These are phyloP conservation scores for Agriopis marginaria DNA, from an alignment of 2,888 invertebrate genomes.

Conservation along the genomic window DNA sequence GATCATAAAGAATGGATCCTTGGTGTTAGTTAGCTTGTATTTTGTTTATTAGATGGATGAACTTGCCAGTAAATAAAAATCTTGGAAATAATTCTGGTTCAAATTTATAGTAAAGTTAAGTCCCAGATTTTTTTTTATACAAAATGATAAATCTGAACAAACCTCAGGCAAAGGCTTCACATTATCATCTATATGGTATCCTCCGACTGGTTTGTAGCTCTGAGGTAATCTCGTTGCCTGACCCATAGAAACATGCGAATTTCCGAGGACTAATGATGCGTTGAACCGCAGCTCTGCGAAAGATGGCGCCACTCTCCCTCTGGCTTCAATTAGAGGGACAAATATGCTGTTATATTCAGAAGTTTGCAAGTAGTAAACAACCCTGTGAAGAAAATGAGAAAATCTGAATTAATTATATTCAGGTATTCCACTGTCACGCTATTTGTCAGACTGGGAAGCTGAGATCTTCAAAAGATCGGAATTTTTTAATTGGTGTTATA, in stretches of 20 bases:
- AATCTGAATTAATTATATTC: background rate
- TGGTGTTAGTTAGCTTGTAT: no score
- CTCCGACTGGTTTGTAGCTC: conserved; percentile 45
- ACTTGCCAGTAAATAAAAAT: no score
- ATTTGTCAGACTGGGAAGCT: no score
- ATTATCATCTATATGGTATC: conserved; percentile 46
- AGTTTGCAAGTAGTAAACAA: background rate
- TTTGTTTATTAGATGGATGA: no score
- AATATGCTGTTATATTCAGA: conserved; percentile 34
- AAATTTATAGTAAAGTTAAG: no score
- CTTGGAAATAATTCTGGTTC: no score
- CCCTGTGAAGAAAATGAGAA: background rate
- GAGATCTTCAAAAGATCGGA: no score
- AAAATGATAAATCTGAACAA: background rate
- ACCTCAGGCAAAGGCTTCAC: conserved; percentile 49
- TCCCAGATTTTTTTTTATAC: no score
- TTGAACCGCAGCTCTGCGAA: conserved; percentile 39
- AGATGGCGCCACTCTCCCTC: conserved; percentile 36
- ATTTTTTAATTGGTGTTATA: no score
- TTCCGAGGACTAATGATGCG: conserved; percentile 38
- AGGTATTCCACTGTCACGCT: background rate
- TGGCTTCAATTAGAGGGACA: conserved; percentile 36
- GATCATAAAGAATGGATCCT: no score
- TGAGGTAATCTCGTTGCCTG: conserved; percentile 33
- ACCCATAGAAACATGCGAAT: conserved; percentile 37